A percentile compares a stretch with the other conserved stretches of the same genome.
phyloP scores from a whole-genome alignment of 2,888 invertebrate species.

The Eutolmus rufibarbis region DNA sequence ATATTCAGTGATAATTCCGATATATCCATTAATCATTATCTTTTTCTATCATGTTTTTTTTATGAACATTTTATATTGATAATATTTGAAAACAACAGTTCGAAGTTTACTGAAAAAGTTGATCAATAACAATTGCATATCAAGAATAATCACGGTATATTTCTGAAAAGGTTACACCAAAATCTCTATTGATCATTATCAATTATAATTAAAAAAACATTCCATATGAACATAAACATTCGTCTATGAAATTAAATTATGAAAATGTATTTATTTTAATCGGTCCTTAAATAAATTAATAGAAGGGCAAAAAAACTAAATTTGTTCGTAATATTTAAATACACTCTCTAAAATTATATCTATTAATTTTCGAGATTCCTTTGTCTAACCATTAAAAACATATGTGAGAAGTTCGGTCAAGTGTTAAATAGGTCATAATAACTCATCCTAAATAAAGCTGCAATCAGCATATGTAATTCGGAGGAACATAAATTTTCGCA shows the following conservation, averaged over 20 bases:
- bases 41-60: too few relatives aligned
- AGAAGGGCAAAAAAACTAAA: too few relatives aligned
- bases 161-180: too few relatives aligned
- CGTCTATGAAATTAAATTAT: too few relatives aligned
- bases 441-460: conserved; percentile 9
- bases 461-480: conserved; percentile 36
- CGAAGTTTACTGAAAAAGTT: neutral
- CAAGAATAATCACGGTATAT: neutral
- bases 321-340: too few relatives aligned
- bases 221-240: too few relatives aligned
- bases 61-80: neutral
- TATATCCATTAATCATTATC: neutral
- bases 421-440: conserved; percentile 31
- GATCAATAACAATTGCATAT: neutral
- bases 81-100: neutral
- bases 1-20: neutral
- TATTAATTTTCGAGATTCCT: neutral
- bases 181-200: too few relatives aligned
- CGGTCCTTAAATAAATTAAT: too few relatives aligned
- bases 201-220: too few relatives aligned
- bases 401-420: neutral
- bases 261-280: too few relatives aligned
- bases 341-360: too few relatives aligned
- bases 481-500: conserved; percentile 42
- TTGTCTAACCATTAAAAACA: neutral